Base-by-base conservation (phyloP, 2,113 vertebrate genomes). In the Lonchura striata region DNA sequence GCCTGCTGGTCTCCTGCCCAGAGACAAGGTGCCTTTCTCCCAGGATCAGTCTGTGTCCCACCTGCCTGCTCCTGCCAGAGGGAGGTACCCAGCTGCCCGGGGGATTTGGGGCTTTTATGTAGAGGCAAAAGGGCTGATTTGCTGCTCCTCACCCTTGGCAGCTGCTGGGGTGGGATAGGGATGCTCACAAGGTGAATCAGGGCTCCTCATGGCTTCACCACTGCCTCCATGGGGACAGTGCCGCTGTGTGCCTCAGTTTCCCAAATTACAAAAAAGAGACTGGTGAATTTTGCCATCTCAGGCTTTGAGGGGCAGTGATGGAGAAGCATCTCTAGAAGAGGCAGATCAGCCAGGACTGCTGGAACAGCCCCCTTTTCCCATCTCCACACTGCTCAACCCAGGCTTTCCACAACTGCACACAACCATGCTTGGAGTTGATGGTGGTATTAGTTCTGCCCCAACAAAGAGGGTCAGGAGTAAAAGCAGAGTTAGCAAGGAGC, bases 11-110 rank as follows among this genome's bases (percentile, higher is more conserved):
- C 49, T 88, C 46, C 13, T 71, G 75, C 61, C 91, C 78, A 25
- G 74, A 60, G 13, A 87, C 56, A 82, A 95, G 66, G 82, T 94
- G 92, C 79, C 88, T 88, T 94, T 96, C 11, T 42, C 41, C 12
- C 69, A 60, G 47, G 21, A 59, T 4, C 4, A 0, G 3, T 7
- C 11, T 41, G 7, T 14, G 20, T 42, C 61, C 47, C 15, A 19
- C 30, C 42, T 59, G 42, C 47, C 60, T 42, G 31, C 86, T 82
- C 54, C 70, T 85, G 47, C 57, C 42, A 47, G 42, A 66, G 46
- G 30, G 27, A 25, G 19, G 33, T 27, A 3, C 60, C 17, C 61
- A 39, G 11, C 21, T 57, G 13, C 21, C 13, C 27, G 13, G 16
- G 13, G 0, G 1, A 37, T 28, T 30, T 53, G 74, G 44, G 63